Percentiles rank a stretch among this genome's conserved stretches.
Evolutionary conservation across 2,888 invertebrate species (phyloP).

Genomic region (Empis stercorea): DNA sequence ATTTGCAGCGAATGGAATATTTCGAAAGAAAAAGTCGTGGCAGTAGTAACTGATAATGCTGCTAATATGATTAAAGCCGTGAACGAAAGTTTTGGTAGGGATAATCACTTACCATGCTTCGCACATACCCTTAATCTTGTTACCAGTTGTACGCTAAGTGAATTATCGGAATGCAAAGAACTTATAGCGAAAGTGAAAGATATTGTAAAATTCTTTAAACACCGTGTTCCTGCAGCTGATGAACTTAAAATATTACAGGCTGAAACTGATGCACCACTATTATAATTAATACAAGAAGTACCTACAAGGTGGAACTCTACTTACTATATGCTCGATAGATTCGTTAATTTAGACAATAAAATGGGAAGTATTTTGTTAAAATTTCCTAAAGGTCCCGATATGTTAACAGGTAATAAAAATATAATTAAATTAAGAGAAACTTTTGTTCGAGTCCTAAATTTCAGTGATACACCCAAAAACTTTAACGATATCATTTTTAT

Average conservation of each 20-base stretch:
- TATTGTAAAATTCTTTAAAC: no score
- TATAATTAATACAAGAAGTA: no score
- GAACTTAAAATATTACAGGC: no score
- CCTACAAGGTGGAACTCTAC: no score
- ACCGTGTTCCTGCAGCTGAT: no score
- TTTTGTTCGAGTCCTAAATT: no score
- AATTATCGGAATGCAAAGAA: no score
- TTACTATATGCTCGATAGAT: not conserved
- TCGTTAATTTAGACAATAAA: not conserved
- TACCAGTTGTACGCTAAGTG: not conserved
- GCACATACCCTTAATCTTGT: slow-evolving; percentile 1
- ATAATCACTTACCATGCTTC: not conserved
- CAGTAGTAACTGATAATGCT: slow-evolving; percentile 1
- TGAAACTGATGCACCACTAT: no score
- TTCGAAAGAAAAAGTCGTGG: not conserved
- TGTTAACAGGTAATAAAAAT: not conserved
- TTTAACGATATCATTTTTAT: no score
- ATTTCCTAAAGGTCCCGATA: not conserved
- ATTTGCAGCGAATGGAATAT: not conserved
- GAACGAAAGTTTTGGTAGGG: not conserved
- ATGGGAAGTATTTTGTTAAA: not conserved
- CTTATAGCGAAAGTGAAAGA: no score
- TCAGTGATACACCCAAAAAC: no score
- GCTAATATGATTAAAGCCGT: not conserved
- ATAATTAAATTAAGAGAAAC: no score